A percentile compares a stretch with the other conserved stretches of the same genome.
Evolutionary conservation across 2,888 invertebrate genomes (phyloP).

Genomic region (Melanostoma mellinum): DNA sequence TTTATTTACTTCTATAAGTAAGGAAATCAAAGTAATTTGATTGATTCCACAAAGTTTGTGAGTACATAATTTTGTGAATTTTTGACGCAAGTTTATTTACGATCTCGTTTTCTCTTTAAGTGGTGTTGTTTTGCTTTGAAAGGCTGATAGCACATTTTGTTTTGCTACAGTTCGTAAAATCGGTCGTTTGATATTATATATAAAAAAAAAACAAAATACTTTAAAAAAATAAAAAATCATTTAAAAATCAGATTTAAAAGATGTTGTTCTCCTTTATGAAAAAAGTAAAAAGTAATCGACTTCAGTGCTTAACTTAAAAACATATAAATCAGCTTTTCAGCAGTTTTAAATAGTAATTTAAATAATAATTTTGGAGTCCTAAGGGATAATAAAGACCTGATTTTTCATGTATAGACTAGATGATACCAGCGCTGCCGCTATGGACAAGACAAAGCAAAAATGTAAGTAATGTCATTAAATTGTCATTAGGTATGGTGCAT

Average conservation of each 20-base stretch:
- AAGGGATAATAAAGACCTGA: constrained; percentile 52
- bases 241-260: constrained; percentile 10
- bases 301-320: constrained; percentile 43
- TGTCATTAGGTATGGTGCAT: too few species aligned
- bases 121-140: constrained; percentile 27
- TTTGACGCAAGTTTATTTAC: constrained; percentile 1
- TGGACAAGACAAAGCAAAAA: constrained; percentile 81
- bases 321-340: constrained; percentile 31
- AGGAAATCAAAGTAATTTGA: constrained; percentile 75
- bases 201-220: not conserved
- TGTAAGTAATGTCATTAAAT: constrained; percentile 76
- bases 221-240: constrained; percentile 12
- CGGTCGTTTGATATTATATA: too few species aligned
- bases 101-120: constrained; percentile 18
- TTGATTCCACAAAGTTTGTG: constrained; percentile 39
- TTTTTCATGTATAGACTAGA: constrained; percentile 80
- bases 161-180: too few species aligned
- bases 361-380: constrained; percentile 50
- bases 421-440: constrained; percentile 80
- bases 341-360: constrained; percentile 2
- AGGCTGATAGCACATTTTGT: too few species aligned
- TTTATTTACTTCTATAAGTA: constrained; percentile 76
- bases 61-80: constrained; percentile 54
- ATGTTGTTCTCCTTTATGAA: constrained; percentile 47
- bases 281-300: constrained; percentile 51